Percentiles rank a stretch among this genome's conserved stretches.
Conservation (phyloP, 2,797 vertebrate genomes). For the Philypnodon macrostomus region DNA sequence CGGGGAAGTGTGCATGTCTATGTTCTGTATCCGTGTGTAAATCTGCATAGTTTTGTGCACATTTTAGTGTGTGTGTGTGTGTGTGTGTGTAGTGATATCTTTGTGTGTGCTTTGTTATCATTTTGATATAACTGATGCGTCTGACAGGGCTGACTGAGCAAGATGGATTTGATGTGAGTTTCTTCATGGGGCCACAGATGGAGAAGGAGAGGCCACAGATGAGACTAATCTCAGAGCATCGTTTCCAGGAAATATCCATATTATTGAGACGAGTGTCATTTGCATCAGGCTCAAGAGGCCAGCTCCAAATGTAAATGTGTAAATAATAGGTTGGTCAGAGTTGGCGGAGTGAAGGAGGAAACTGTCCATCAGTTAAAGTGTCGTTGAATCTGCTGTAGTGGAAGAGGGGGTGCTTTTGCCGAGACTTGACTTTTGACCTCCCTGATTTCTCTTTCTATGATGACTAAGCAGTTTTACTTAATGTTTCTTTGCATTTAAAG, state of each 20-base stretch:
- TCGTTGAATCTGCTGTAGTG: slow-evolving; percentile 38
- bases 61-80: slow-evolving; percentile 1
- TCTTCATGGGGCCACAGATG: slow-evolving; percentile 51
- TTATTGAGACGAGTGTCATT: slow-evolving; percentile 31
- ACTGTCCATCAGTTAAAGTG: slow-evolving; percentile 35
- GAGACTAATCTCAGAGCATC: slow-evolving; percentile 30
- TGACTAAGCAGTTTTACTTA: slow-evolving; percentile 7
- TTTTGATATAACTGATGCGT: slow-evolving; percentile 41
- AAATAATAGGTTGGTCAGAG: slow-evolving; percentile 12
- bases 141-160: slow-evolving; percentile 44
- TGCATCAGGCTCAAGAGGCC: slow-evolving; percentile 1
- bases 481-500: neutral
- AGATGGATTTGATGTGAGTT: slow-evolving; percentile 44
- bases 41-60: neutral
- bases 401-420: slow-evolving; percentile 5
- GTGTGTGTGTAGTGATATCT: slow-evolving; percentile 7
- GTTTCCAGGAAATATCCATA: slow-evolving; percentile 29
- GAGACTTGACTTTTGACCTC: slow-evolving; percentile 40
- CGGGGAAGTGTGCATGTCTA: slow-evolving; percentile 22
- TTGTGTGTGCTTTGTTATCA: slow-evolving; percentile 22
- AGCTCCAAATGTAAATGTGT: slow-evolving; percentile 12
- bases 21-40: slow-evolving; percentile 31
- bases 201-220: slow-evolving; percentile 38
- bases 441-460: slow-evolving; percentile 23
- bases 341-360: slow-evolving; percentile 10